A percentile compares a stretch with the other conserved stretches of the same genome.
These are phyloP conservation scores for Lycaon pictus DNA, from an alignment of 2,113 vertebrate genomes.

Conservation along the genomic window DNA sequence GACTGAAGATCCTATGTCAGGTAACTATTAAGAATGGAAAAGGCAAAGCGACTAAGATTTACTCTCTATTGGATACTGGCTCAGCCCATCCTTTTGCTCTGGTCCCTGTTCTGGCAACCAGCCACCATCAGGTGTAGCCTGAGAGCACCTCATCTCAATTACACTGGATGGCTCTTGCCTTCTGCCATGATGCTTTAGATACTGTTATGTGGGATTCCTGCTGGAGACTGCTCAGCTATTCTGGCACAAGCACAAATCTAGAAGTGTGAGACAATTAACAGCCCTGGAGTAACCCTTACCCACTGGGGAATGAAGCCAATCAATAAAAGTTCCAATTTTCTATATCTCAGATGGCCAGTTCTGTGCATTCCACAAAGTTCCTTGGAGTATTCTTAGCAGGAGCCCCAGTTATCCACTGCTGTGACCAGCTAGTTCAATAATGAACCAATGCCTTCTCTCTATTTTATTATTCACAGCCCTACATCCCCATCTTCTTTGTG, in stretches of 20 bases:
- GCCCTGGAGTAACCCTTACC: not conserved
- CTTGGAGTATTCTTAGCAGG: not conserved
- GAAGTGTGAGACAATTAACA: not conserved
- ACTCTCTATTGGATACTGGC: not conserved
- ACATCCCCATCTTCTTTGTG: not conserved
- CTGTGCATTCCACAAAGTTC: not conserved
- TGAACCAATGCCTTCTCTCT: not conserved
- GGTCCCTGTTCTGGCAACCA: not conserved
- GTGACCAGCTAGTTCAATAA: not conserved
- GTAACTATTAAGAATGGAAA: not conserved
- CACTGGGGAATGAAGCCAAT: not conserved
- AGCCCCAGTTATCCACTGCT: not conserved
- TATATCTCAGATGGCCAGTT: accelerated
- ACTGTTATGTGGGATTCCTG: not conserved
- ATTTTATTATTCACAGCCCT: not conserved
- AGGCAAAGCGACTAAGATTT: not conserved
- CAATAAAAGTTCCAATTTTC: not conserved
- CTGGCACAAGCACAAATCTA: not conserved
- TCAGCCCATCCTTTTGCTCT: not conserved
- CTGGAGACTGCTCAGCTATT: not conserved
- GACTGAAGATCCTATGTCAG: not conserved
- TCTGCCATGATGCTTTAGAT: not conserved
- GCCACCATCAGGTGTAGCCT: not conserved
- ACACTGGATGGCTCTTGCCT: not conserved
- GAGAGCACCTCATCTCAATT: not conserved